Conservation (phyloP, 2,113 vertebrate species). For the Pica pica region DNA sequence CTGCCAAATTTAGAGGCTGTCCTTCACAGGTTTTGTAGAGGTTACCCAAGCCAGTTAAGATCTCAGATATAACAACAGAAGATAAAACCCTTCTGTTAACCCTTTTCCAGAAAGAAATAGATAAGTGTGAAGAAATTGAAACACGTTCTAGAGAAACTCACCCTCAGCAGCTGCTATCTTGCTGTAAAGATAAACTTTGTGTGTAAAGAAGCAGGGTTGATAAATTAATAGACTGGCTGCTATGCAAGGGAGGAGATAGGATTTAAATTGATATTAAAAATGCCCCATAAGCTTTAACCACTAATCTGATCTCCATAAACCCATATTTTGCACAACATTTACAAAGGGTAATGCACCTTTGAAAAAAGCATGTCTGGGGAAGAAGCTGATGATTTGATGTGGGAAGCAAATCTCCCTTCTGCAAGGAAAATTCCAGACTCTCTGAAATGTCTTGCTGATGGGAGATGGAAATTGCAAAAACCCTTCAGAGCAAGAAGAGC, state of each 20-base stretch:
- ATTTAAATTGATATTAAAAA: constrained; percentile 5
- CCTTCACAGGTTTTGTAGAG: constrained; percentile 6
- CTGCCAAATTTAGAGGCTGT: not conserved
- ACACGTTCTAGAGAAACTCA: not conserved
- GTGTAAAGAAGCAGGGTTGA: not conserved
- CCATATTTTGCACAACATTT: not conserved
- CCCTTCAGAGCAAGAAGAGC: not conserved
- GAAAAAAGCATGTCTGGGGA: not conserved
- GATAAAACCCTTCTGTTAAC: constrained; percentile 30
- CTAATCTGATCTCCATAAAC: constrained; percentile 3
- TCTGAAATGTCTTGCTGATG: not conserved
- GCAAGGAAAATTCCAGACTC: not conserved
- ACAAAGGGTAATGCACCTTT: not conserved
- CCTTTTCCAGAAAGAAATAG: not conserved
- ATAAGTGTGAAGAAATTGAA: constrained; percentile 43
- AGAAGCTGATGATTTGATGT: not conserved
- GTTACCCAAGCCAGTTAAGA: not conserved
- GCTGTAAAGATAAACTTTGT: constrained; percentile 11
- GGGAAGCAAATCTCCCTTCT: not conserved
- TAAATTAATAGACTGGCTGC: constrained; percentile 37
- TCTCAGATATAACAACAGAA: not conserved
- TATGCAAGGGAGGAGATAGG: not conserved
- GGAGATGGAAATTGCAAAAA: not conserved
- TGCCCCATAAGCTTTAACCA: not conserved
- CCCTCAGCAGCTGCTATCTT: not conserved